A percentile compares a stretch with the other conserved stretches of the same genome.
Evolutionary conservation across 2,797 vertebrate species (phyloP).

Genomic region (Acanthurus tractus): DNA sequence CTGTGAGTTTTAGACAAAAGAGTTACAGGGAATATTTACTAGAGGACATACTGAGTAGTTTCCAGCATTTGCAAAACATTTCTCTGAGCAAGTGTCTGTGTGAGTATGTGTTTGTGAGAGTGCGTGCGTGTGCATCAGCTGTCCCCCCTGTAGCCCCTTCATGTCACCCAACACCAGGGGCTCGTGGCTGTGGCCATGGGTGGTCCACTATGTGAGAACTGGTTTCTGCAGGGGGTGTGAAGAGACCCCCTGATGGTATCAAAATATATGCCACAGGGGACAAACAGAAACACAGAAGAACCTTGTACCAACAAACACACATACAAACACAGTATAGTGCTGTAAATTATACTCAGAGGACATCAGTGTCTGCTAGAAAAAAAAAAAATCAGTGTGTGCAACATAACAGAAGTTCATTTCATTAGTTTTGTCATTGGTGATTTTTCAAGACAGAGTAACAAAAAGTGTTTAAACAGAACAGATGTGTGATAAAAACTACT

Average conservation of each 20-base stretch:
- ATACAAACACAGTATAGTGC: conserved; percentile 14
- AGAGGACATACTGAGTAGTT: conserved; percentile 56
- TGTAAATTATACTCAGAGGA: conserved; percentile 38
- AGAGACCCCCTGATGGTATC: conserved; percentile 78
- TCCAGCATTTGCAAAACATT: conserved; percentile 58
- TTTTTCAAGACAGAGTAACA: not conserved
- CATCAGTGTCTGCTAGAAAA: conserved; percentile 14
- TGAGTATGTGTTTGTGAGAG: conserved; percentile 31
- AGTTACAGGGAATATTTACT: conserved; percentile 62
- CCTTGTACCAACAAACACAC: conserved; percentile 14
- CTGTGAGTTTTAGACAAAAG: conserved; percentile 30
- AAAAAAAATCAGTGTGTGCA: not conserved
- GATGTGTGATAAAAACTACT: not conserved
- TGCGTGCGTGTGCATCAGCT: conserved; percentile 54
- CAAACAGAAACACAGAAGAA: conserved; percentile 34
- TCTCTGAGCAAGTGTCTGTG: conserved; percentile 47
- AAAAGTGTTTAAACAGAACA: not conserved
- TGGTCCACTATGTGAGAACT: conserved; percentile 79
- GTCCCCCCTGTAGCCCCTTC: conserved; percentile 67
- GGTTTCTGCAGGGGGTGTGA: conserved; percentile 81
- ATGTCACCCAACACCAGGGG: conserved; percentile 76
- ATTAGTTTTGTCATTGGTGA: not conserved
- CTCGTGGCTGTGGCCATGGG: conserved; percentile 64
- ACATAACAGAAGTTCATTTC: not conserved
- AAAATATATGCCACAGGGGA: conserved; percentile 74